Evolutionary conservation across 2,113 vertebrate genomes (phyloP), one percentile per base, ranked within the genome.

Genomic region (Xiphias gladius): DNA sequence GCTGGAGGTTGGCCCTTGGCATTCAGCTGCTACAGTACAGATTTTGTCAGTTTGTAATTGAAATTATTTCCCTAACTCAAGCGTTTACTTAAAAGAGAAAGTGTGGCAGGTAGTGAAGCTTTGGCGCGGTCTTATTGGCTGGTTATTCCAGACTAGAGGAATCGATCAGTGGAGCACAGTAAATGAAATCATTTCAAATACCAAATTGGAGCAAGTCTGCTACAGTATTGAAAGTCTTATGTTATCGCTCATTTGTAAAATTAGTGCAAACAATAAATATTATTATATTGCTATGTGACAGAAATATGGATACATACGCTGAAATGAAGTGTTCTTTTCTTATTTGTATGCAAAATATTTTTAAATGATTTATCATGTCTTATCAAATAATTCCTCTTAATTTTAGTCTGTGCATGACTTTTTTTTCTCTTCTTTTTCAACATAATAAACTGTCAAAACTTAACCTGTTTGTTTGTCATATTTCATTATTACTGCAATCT

Each of bases 221-320:
- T 94, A 90, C 93, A 96, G 95, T 97, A 92, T 97, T 96, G 94
- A 70, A 89, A 92, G 83, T 85, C 67, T 89, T 94, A 94, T 77
- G 88, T 80, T 86, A 89, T 20, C 80, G 81, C 94, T 94, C 84
- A 89, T 94, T 95, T 96, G 91, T 96, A 93, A 80, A 95, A 95
- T 83, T 91, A 93, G 59, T 81, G 66, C 43, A 86, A 87, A 88
- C 73, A 83, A 54, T 85, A 89, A 89, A 93, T 82, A 92, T 94
- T 91, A 88, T 94, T 94, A 90, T 87, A 91, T 85, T 85, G 76
- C 89, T 91, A 79, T 93, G 80, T 90, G n/a, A 90, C 19, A 76
- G 73, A 87, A 73, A 66, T 83, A 71, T 82, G 24, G 39, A 73
- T 75, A 80, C 86, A 83, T 83, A 89, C 88, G 71, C 70, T 89